Percentiles rank a stretch among this genome's conserved stretches.
Conservation (phyloP, 1,140 invertebrate genomes). For the Doryteuthis pealeii region DNA sequence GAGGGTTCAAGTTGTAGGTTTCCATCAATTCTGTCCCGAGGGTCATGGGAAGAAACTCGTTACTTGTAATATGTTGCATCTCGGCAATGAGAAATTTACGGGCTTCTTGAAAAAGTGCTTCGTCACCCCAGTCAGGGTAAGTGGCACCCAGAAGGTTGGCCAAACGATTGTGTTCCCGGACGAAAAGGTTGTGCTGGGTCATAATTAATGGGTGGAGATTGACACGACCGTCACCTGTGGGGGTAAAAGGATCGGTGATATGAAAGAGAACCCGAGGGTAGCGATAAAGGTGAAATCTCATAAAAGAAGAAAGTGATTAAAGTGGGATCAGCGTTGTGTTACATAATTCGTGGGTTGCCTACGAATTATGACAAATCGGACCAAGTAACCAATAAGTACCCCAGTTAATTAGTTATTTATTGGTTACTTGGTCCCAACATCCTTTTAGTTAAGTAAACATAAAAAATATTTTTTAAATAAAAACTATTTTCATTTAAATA, state of each 20-base stretch:
- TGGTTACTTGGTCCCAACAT: no score
- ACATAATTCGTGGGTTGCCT: no score
- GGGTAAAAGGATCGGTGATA: background rate
- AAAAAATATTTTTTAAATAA: no score
- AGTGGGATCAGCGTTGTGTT: no score
- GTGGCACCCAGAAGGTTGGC: slow-evolving; percentile 73
- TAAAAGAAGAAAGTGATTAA: no score
- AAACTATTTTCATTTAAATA: no score
- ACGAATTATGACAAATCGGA: no score
- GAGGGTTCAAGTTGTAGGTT: slow-evolving; percentile 51
- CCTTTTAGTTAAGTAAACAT: no score
- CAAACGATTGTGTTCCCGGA: slow-evolving; percentile 91
- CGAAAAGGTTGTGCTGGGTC: slow-evolving; percentile 94
- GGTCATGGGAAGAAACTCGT: slow-evolving; percentile 82
- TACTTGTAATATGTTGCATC: slow-evolving; percentile 93
- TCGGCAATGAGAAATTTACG: slow-evolving; percentile 92
- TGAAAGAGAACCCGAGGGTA: no score
- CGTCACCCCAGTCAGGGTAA: slow-evolving; percentile 85
- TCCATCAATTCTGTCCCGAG: slow-evolving; percentile 62
- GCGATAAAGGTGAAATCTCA: no score
- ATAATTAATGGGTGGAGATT: slow-evolving; percentile 67
- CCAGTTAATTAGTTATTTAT: no score
- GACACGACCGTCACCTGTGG: slow-evolving; percentile 67
- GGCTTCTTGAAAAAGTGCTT: slow-evolving; percentile 78
- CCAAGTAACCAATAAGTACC: no score